These are phyloP conservation scores for Bemisia tabaci DNA, from an alignment of 1,140 invertebrate species.

Conservation along the genomic window DNA sequence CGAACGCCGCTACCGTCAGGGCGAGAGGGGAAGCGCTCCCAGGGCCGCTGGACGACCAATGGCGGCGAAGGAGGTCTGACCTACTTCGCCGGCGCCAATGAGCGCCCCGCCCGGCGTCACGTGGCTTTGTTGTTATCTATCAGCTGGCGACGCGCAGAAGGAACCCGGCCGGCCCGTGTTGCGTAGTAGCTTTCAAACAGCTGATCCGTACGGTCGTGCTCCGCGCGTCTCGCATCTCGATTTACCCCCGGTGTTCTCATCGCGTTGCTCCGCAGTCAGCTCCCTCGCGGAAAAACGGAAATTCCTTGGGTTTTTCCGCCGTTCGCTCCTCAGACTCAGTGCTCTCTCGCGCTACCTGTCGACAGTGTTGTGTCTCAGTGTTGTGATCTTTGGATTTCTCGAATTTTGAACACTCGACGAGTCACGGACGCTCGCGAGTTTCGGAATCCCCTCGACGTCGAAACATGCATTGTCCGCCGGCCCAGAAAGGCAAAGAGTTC, in stretches of 20 bases:
- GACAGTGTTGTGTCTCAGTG: neutral
- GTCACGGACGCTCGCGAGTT: too few species aligned
- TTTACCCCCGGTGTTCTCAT: neutral
- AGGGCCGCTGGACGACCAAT: neutral
- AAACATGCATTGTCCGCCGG: neutral
- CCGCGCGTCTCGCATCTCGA: neutral
- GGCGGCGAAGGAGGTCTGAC: conserved; percentile 19
- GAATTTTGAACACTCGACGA: neutral
- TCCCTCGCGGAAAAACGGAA: neutral
- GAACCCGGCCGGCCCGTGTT: conserved; percentile 7
- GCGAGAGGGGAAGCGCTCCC: neutral
- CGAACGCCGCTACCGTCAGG: neutral
- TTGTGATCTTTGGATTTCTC: neutral
- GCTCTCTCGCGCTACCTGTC: neutral
- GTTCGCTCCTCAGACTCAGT: neutral
- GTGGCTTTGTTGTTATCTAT: conserved; percentile 23
- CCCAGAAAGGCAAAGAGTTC: neutral
- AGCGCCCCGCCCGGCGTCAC: conserved; percentile 12
- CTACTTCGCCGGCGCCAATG: conserved; percentile 16
- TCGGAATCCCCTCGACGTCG: neutral
- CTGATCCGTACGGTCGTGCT: conserved; percentile 12
- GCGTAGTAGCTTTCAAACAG: conserved; percentile 11
- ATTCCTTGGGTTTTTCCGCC: neutral
- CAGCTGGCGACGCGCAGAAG: conserved; percentile 17
- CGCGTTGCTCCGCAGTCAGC: neutral